A percentile compares a stretch with the other conserved stretches of the same genome.
Evolutionary conservation across 2,113 vertebrate genomes (phyloP).

Genomic region (Sakesphorus luctuosus): DNA sequence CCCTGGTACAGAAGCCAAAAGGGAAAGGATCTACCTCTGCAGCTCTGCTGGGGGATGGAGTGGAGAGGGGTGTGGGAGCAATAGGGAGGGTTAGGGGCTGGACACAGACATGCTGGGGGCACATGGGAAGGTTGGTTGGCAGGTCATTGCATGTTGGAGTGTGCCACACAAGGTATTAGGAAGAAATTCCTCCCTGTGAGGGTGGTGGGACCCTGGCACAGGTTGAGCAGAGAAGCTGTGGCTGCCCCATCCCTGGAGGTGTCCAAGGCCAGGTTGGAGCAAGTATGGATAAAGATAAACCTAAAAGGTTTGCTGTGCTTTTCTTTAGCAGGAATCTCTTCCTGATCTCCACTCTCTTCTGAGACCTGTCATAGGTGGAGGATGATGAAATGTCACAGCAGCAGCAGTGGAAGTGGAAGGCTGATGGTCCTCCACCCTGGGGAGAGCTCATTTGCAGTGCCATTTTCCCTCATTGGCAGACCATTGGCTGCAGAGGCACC

Average conservation of each 20-base stretch:
- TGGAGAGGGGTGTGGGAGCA: neutral
- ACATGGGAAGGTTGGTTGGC: accelerated
- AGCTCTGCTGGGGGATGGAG: neutral
- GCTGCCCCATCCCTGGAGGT: neutral
- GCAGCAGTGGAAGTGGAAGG: neutral
- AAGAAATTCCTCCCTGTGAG: neutral
- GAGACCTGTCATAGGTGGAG: neutral
- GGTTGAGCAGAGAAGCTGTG: neutral
- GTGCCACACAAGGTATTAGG: neutral
- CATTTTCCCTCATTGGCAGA: constrained; percentile 7
- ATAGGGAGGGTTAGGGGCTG: neutral
- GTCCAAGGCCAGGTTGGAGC: accelerated
- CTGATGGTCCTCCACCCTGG: neutral
- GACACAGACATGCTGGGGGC: neutral
- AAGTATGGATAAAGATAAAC: neutral
- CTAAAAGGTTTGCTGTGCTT: neutral
- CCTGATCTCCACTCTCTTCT: neutral
- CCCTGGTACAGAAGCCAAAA: neutral
- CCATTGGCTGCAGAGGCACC: neutral
- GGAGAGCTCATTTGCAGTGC: neutral
- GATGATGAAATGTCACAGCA: neutral
- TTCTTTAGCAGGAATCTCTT: neutral
- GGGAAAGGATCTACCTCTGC: neutral
- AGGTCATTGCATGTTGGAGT: neutral
- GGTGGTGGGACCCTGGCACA: accelerated